These are phyloP conservation scores for Lophochroa leadbeateri DNA, from an alignment of 2,113 vertebrate genomes.

Conservation along the genomic window DNA sequence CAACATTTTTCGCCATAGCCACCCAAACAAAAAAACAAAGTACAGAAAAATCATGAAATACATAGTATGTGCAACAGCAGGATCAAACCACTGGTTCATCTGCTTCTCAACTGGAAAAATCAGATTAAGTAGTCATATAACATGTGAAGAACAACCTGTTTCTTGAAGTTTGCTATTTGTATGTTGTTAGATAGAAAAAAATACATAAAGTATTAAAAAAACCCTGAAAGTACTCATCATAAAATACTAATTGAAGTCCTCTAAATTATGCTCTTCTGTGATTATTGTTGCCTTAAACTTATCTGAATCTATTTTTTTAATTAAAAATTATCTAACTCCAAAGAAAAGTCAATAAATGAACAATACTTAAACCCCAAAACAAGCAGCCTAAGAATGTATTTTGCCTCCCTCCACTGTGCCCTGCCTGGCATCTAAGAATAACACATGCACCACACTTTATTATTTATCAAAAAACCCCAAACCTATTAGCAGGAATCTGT, in stretches of 20 bases:
- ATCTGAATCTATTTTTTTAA: background rate
- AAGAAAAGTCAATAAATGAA: background rate
- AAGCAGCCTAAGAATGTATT: background rate
- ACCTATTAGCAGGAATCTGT: background rate
- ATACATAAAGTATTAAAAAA: background rate
- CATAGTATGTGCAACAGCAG: background rate
- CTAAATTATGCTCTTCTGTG: background rate
- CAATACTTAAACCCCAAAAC: background rate
- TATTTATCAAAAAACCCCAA: background rate
- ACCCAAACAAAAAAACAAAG: background rate
- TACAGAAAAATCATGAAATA: background rate
- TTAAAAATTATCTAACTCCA: background rate
- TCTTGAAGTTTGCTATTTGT: background rate
- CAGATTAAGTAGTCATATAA: background rate
- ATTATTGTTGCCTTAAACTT: background rate
- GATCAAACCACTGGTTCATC: background rate
- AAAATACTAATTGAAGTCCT: background rate
- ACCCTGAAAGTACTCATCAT: background rate
- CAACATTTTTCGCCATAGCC: too few species aligned
- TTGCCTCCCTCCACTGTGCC: background rate
- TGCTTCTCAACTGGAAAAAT: background rate
- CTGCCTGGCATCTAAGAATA: background rate
- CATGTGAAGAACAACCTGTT: background rate
- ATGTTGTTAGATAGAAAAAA: background rate
- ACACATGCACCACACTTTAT: background rate